These are phyloP conservation scores for Paedocypris sp. DNA, from an alignment of 2,113 vertebrate species.

Conservation along the genomic window DNA sequence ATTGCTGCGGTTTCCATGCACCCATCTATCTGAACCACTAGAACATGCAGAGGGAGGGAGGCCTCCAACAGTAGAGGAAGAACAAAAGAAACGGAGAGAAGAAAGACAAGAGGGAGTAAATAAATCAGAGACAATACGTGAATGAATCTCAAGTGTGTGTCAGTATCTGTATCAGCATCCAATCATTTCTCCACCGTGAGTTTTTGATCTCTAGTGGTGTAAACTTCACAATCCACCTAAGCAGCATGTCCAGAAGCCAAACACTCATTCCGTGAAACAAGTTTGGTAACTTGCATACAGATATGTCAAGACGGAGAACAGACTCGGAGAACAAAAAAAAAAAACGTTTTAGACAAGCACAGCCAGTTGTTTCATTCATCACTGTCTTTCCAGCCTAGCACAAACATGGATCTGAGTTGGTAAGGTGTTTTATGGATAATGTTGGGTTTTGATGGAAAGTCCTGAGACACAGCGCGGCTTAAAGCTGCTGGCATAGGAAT, in stretches of 20 bases:
- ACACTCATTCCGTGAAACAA: conserved; percentile 47
- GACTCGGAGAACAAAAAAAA: conserved; percentile 10
- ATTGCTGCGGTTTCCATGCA: conserved; percentile 97
- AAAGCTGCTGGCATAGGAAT: conserved; percentile 65
- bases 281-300: conserved; percentile 55
- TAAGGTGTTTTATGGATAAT: conserved; percentile 41
- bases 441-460: conserved; percentile 55
- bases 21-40: conserved; percentile 98
- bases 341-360: conserved; percentile 22
- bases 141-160: conserved; percentile 19
- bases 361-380: conserved; percentile 16
- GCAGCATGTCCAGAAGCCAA: conserved; percentile 56
- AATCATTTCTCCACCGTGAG: conserved; percentile 5
- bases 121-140: conserved; percentile 15
- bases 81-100: conserved; percentile 12
- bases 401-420: conserved; percentile 1
- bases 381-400: neutral
- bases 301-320: conserved; percentile 26
- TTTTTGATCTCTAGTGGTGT: conserved; percentile 23
- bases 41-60: conserved; percentile 78
- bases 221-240: conserved; percentile 52
- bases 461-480: conserved; percentile 72
- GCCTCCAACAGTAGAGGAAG: conserved; percentile 34
- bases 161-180: conserved; percentile 10
- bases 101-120: conserved; percentile 3